Percentiles rank a stretch among this genome's conserved stretches.
phyloP scores from a whole-genome alignment of 2,797 vertebrate species.

The Cetoscarus ocellatus region DNA sequence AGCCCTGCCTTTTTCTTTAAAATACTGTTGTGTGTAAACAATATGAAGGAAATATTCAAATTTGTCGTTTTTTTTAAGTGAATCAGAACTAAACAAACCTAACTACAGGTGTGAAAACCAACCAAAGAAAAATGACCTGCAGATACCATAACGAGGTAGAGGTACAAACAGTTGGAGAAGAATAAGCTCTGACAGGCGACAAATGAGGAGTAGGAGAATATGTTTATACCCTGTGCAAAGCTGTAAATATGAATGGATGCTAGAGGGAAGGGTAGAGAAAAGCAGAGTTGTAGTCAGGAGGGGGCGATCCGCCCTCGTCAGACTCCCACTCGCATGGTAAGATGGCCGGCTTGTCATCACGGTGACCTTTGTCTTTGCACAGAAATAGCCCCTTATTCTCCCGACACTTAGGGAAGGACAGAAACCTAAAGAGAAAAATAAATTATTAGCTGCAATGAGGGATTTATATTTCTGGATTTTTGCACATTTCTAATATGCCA shows the following conservation, averaged over 20 bases:
- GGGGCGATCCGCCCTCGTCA: slow-evolving; percentile 79
- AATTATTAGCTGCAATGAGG: neutral
- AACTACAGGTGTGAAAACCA: no score
- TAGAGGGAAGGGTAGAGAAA: slow-evolving; percentile 82
- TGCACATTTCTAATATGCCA: no score
- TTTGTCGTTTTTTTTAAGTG: no score
- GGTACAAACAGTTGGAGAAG: slow-evolving; percentile 20
- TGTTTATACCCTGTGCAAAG: slow-evolving; percentile 14
- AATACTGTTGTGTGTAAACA: no score
- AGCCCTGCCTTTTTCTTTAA: no score
- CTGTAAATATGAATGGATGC: slow-evolving; percentile 12
- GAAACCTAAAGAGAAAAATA: slow-evolving; percentile 75
- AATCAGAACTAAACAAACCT: no score
- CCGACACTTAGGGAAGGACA: slow-evolving; percentile 80
- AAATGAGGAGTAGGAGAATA: neutral
- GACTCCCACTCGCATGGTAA: slow-evolving; percentile 62
- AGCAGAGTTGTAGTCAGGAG: slow-evolving; percentile 87
- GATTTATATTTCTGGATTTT: no score
- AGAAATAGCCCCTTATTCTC: slow-evolving; percentile 74
- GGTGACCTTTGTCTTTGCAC: slow-evolving; percentile 74
- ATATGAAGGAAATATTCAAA: no score
- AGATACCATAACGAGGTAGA: slow-evolving; percentile 54
- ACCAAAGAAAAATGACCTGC: neutral
- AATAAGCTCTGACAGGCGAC: neutral
- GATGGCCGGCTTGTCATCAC: slow-evolving; percentile 58